These are phyloP conservation scores for Enteromius thamalakanensis DNA, from an alignment of 2,797 vertebrate genomes.

Conservation along the genomic window DNA sequence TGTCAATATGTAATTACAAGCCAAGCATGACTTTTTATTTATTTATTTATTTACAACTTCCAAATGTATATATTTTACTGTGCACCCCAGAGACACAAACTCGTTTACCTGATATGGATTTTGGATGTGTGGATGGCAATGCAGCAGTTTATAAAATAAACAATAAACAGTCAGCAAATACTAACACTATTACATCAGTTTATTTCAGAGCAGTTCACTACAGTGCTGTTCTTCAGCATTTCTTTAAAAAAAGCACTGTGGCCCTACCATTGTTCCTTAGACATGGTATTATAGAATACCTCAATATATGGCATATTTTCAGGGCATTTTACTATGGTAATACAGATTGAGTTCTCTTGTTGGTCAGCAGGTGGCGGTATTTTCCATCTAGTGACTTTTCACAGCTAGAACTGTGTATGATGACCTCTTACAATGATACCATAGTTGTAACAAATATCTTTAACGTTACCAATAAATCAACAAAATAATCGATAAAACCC, in stretches of 20 bases:
- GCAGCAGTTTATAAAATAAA: slow-evolving; percentile 35
- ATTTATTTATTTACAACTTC: background rate
- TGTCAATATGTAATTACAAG: slow-evolving; percentile 43
- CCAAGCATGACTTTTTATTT: background rate
- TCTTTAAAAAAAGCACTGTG: background rate
- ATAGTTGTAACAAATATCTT: background rate
- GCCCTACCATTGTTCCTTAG: background rate
- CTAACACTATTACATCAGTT: background rate
- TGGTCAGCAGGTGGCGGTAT: slow-evolving; percentile 46
- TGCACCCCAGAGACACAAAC: slow-evolving; percentile 27
- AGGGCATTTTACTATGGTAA: background rate
- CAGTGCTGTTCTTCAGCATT: background rate
- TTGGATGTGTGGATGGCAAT: slow-evolving; percentile 17
- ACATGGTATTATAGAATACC: background rate
- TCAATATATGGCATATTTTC: background rate
- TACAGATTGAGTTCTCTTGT: background rate
- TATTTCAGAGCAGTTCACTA: slow-evolving; percentile 8
- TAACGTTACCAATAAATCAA: background rate
- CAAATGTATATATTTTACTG: slow-evolving; percentile 15
- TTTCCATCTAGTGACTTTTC: background rate
- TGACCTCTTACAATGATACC: background rate
- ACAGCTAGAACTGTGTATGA: background rate
- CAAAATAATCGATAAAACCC: background rate
- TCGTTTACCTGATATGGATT: slow-evolving; percentile 34
- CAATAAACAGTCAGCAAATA: slow-evolving; percentile 21